Evolutionary conservation across 2,113 vertebrate species (phyloP), one percentile per base, ranked within the genome.

Genomic region (Cnemophilus loriae): DNA sequence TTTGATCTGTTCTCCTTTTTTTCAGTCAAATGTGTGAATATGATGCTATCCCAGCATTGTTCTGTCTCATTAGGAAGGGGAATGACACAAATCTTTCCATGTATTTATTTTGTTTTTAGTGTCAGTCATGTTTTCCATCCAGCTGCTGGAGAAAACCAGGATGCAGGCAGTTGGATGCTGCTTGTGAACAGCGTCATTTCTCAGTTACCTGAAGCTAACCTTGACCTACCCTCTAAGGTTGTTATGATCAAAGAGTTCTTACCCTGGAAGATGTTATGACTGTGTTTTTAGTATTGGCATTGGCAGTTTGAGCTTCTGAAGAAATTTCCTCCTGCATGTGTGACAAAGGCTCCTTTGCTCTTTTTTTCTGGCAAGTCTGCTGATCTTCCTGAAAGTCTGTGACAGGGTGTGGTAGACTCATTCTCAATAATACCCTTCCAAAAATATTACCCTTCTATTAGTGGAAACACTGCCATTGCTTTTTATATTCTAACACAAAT

Each of bases 361-460:
- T 71, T 80, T 68, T 74, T 93, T 73, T 39, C 95, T 97, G 93
- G 78, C 84, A 88, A 91, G 33, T 47, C 71, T 95, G 32, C 32
- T 95, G 94, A 89, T 89, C 55, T 94, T 96, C 89, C 56, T 88
- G 56, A 60, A 96, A 50, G 47, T 71, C 92, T 88, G 35, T 90
- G 73, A 60, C 78, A 85, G 97, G 96, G 96, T 95, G 98, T 97
- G 91, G 97, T 93, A 61, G 70, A 65, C 87, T 85, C 85, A 47
- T 93, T 92, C 89, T 96, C 95, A 96, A 94, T 95, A 95, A 94
- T 84, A 97, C 44, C 74, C 90, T 97, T 97, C 96, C 93, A 97
- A 97, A 98, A 97, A 81, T 92, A 49, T 84, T 78, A 69, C 71
- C 46, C 70, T 61, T 89, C 69, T 55, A 42, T 92, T 89, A 78